Base-by-base conservation (phyloP, 2,888 invertebrate species). In the Torymus texanus region DNA sequence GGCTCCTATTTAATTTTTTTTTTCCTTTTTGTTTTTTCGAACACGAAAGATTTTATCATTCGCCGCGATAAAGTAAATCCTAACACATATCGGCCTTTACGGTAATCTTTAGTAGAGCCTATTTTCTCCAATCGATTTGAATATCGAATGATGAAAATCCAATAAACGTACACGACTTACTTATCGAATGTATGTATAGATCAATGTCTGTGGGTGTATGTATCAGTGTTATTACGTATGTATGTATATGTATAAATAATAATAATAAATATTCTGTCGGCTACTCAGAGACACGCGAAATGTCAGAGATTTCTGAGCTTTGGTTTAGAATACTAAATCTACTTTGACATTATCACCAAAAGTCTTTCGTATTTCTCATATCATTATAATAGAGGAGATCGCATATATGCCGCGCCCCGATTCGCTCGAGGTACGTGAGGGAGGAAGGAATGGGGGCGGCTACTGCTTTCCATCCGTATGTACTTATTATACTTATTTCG, bases 261-360 rank as follows among this genome's bases (percentile, higher is more conserved):
- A 29, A 29, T 29, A 29, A 29, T 29, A 29, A 29, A 29, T 29
- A 29, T 50, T 59, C 29, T 21, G 29, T 75, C 29, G 59, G 50
- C 72, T 55, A 66, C 53, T 58, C 14, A 14, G 56, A 50, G 58
- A 58, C 51, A 11, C 58, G 29, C 63, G 58, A 66, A 66, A 61
- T 67, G 14, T 11, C 18, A 55, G 16, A 53, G 58, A 70, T 66
- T 71, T 65, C 66, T 29, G 41, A 66, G 53, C n/a, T 68, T 80
- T 68, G 70, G 65, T 63, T 77, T 68, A 56, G 14, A 62, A 53
- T 24, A 21, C 75, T 75, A 81, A 12, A 71, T 18, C 81, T 82
- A 82, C 75, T 81, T 80, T 76, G 76, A 80, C 70, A 75, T 77
- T 73, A 82, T 83, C 83, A 83, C 83, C 82, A 67, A 82, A 77